Evolutionary conservation across 2,888 invertebrate genomes (phyloP), one percentile per base, ranked within the genome.

Genomic region (Uloborus plumipes): DNA sequence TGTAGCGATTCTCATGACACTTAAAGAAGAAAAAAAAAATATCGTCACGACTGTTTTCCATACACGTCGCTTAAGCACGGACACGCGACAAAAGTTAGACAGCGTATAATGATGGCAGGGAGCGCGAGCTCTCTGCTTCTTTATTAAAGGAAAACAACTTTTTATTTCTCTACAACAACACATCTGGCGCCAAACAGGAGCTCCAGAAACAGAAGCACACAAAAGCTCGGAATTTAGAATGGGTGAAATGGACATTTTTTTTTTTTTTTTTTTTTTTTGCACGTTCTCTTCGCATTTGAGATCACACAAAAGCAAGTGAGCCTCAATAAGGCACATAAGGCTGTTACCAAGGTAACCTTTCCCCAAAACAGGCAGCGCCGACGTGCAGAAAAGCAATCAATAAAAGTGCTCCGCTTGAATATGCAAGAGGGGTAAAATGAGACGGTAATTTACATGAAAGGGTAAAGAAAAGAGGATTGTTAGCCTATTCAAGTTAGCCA

Each of bases 381-480:
- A 67, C 65, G 31, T 31, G 59, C 66, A 75, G 49, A 65, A 65
- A 71, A 75, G 81, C 81, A 81, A 81, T 81, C 81, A 81, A 81
- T 81, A 81, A 81, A 81, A 75, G 75, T 81, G 74, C 78, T 67
- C 70, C 75, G 71, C 74, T 81, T 81, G 81, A 81, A 81, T 81
- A 81, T 81, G 81, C 81, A 81, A 76, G 81, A 81, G 80, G 4
- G 69, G 74, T 69, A 75, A 81, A 81, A 81, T 81, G 81, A 81
- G 81, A 81, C 75, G 75, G 81, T 71, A 81, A 81, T 81, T 81
- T 81, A 71, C 81, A 81, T 81, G 81, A 81, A 81, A 81, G 71
- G 74, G 69, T 71, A 64, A 71, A 72, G 53, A 69, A 59, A 58
- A 64, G 72, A 31, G 70, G 55, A 70, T 72, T 71, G 78, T 59